Percentiles rank a stretch among this genome's conserved stretches.
Conservation (phyloP, 2,888 invertebrate species). For the Cerceris ruficornis region DNA sequence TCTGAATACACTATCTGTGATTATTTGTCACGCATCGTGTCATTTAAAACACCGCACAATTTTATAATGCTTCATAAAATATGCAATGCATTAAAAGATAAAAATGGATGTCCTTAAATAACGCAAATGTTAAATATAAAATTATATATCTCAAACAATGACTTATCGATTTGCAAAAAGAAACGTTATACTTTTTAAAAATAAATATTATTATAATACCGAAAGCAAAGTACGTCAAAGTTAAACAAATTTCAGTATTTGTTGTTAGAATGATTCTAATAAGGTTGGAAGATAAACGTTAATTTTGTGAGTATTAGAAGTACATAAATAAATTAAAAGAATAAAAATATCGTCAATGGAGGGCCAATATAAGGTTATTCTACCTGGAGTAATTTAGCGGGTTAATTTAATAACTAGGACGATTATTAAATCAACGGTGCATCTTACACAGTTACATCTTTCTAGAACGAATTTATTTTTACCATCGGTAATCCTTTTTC, state of each 20-base stretch:
- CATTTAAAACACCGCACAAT: background rate
- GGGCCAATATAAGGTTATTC: too few species aligned
- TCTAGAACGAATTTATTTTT: too few species aligned
- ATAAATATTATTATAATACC: background rate
- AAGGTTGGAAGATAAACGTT: background rate
- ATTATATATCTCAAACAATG: too few species aligned
- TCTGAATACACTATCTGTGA: background rate
- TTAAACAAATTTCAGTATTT: background rate
- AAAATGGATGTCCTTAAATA: too few species aligned
- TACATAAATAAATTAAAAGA: background rate
- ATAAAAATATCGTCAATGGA: too few species aligned
- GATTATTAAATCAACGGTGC: background rate
- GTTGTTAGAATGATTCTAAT: background rate
- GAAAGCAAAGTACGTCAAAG: background rate
- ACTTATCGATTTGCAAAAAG: too few species aligned
- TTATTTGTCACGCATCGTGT: background rate
- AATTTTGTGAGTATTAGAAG: background rate
- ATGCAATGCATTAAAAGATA: too few species aligned
- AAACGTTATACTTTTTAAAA: background rate
- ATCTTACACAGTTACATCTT: too few species aligned
- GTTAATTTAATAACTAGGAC: background rate
- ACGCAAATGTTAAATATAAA: too few species aligned
- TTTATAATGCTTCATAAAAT: too few species aligned
- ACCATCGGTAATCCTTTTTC: too few species aligned
- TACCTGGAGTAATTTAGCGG: background rate